Evolutionary conservation across 2,888 invertebrate genomes (phyloP).

Genomic region (Caenorhabditis parvicauda): DNA sequence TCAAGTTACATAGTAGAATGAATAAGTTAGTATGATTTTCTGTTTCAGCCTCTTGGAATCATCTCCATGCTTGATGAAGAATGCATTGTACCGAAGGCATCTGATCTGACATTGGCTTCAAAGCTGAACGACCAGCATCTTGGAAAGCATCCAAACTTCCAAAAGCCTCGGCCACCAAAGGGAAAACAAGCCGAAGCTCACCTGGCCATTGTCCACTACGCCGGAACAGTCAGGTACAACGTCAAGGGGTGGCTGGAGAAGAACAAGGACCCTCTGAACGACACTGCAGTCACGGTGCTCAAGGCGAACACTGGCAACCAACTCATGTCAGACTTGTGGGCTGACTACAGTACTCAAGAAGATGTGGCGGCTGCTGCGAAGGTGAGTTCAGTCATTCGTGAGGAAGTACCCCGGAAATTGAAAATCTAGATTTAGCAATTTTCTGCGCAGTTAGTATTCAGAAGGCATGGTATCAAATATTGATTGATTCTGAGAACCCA

Average conservation of each 20-base stretch:
- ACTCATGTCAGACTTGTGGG: slow-evolving; percentile 73
- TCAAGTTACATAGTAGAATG: no score
- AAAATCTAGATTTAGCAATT: no score
- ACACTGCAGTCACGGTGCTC: slow-evolving; percentile 65
- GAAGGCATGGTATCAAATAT: no score
- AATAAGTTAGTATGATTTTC: no score
- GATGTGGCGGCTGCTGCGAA: slow-evolving; percentile 61
- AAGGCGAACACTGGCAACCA: slow-evolving; percentile 70
- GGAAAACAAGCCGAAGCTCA: slow-evolving; percentile 82
- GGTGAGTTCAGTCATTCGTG: no score
- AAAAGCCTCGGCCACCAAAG: slow-evolving; percentile 78
- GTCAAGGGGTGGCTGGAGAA: slow-evolving; percentile 67
- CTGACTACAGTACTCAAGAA: slow-evolving; percentile 61
- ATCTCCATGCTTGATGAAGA: slow-evolving; percentile 99
- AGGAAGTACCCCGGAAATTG: slow-evolving; percentile 6
- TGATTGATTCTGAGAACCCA: no score
- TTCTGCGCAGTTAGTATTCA: no score
- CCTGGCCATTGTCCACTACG: slow-evolving; percentile 98
- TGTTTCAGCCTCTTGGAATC: slow-evolving; percentile 98
- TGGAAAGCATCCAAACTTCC: slow-evolving; percentile 87
- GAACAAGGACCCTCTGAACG: slow-evolving; percentile 68
- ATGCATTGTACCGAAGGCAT: slow-evolving; percentile 99
- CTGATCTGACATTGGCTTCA: slow-evolving; percentile 95
- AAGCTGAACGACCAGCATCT: slow-evolving; percentile 98
- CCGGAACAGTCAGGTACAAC: slow-evolving; percentile 79